phyloP scores from a whole-genome alignment of 1,140 invertebrate genomes.

The Habropoda laboriosa region DNA sequence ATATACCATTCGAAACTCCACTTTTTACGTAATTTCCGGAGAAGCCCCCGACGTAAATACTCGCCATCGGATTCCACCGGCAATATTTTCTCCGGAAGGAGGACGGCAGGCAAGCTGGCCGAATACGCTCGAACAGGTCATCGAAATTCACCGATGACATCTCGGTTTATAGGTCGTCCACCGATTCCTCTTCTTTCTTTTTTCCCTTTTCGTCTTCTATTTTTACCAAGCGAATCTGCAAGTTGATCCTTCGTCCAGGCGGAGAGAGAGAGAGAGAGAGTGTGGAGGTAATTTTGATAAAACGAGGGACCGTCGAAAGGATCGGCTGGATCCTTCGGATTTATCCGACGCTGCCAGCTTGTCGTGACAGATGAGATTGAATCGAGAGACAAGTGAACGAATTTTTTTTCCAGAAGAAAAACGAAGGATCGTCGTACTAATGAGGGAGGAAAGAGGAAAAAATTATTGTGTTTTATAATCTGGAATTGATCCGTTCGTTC shows the following conservation, averaged over 20 bases:
- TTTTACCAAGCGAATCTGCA: conserved; percentile 31
- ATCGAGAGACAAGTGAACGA: not conserved
- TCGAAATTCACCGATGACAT: conserved; percentile 25
- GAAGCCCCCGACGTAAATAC: not conserved
- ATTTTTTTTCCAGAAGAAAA: not conserved
- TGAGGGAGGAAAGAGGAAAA: too few relatives aligned
- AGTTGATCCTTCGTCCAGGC: not conserved
- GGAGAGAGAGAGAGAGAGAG: not conserved
- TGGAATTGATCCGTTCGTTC: too few relatives aligned
- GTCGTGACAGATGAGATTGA: not conserved
- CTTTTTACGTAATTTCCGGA: not conserved
- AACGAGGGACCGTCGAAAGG: conserved; percentile 27
- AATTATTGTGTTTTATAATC: too few relatives aligned
- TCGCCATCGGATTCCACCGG: not conserved
- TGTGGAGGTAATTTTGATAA: conserved; percentile 14
- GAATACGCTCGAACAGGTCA: not conserved
- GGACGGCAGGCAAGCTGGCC: not conserved
- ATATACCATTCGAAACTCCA: not conserved
- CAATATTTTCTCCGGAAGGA: conserved; percentile 21
- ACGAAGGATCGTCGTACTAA: not conserved
- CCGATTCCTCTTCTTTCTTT: not conserved
- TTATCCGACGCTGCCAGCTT: conserved; percentile 14
- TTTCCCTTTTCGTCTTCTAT: not conserved
- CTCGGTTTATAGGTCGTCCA: conserved; percentile 54
- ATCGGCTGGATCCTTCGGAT: conserved; percentile 1